phyloP scores from a whole-genome alignment of 2,113 vertebrate genomes.

The Cephalopterus ornatus region DNA sequence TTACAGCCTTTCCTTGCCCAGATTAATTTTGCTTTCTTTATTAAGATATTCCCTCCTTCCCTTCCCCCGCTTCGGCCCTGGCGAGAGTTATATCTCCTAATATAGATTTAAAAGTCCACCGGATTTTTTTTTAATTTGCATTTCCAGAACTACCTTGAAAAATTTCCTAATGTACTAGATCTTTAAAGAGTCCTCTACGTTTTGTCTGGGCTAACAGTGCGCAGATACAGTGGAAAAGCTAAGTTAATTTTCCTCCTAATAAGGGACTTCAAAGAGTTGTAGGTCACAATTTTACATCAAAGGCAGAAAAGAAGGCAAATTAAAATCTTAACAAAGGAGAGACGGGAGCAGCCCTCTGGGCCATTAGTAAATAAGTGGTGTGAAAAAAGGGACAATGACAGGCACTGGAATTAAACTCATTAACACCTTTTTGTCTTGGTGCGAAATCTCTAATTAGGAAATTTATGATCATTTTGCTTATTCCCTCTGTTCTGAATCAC shows the following conservation, averaged over 20 bases:
- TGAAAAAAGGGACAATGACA: constrained; percentile 71
- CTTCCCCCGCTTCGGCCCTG: background rate
- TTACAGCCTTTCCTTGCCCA: background rate
- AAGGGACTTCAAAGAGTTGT: constrained; percentile 82
- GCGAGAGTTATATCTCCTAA: background rate
- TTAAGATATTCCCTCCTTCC: background rate
- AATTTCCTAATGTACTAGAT: background rate
- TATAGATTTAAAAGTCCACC: background rate
- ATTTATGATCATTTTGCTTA: constrained; percentile 74
- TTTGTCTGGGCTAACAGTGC: constrained; percentile 56
- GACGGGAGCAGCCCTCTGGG: constrained; percentile 74
- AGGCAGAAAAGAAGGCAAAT: constrained; percentile 75
- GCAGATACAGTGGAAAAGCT: constrained; percentile 63
- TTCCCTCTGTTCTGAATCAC: constrained; percentile 56
- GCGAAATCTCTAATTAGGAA: constrained; percentile 77
- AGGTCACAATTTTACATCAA: constrained; percentile 82
- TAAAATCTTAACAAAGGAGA: constrained; percentile 76
- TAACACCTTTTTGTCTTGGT: constrained; percentile 75
- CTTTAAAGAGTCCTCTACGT: constrained; percentile 35
- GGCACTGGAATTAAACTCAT: constrained; percentile 73
- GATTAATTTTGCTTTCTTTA: constrained; percentile 24
- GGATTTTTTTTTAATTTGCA: background rate
- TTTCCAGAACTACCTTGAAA: constrained; percentile 9
- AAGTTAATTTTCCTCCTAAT: constrained; percentile 80
- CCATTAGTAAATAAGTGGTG: constrained; percentile 81